Evolutionary conservation across 2,888 invertebrate species (phyloP), one percentile per base, ranked within the genome.

Genomic region (Limulus polyphemus): DNA sequence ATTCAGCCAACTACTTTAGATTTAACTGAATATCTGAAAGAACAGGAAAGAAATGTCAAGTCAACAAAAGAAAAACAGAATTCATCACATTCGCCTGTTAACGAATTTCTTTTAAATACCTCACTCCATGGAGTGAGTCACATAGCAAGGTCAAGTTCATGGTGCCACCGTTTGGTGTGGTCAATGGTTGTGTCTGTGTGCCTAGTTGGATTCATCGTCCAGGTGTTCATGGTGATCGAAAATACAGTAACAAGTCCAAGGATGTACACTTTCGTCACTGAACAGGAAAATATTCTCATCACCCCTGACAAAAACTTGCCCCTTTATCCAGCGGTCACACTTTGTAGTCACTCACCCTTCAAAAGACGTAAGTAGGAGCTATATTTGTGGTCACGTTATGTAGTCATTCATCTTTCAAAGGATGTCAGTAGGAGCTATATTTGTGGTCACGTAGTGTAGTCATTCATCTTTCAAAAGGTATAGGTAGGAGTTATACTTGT

Each of bases 271-370:
- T 17, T 54, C 16, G 16, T 32, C 11, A 17, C 32, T 32, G 32
- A 17, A 32, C 7, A 17, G 16, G 32, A 54, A 0, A 32, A 54
- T n/a, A 54, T 17, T 11, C 32, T 54, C 16, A 54, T 14, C 5
- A 17, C 54, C 12, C 11, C 16, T 14, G 16, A 17, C 11, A 32
- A 54, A 14, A 11, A 54, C 16, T 4, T 54, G 54, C 54, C 54
- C 32, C 2, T 7, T 16, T 54, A 17, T n/a, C 54, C 54, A 11
- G 54, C 16, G 11, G 54, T 54, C 16, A 54, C 54, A 13, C 2
- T 54, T 11, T 54, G 54, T n/a, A 54, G 54, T 54, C 32, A 54
- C 32, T 54, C 54, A 9, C 54, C 54, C 11, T 54, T 54, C 54
- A 54, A 32, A 32, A 32, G 5, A 32, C 32, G 32, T 32, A 32